Conservation (phyloP, 2,797 vertebrate genomes). For the Danio aesculapii region DNA sequence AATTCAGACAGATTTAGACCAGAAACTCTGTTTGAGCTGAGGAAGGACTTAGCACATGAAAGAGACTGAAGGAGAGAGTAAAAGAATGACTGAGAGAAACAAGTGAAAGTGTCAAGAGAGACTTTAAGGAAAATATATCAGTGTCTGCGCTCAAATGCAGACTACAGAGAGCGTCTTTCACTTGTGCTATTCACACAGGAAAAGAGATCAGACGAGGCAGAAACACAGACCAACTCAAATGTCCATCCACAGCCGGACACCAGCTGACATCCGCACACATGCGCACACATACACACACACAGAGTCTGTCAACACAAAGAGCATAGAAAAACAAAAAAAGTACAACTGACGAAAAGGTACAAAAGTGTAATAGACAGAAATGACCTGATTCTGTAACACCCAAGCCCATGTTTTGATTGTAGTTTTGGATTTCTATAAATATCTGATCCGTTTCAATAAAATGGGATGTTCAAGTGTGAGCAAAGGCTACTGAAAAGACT, state of each 20-base stretch:
- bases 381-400: neutral
- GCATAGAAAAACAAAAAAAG: neutral
- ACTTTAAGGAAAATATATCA: conserved; percentile 27
- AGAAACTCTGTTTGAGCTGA: conserved; percentile 12
- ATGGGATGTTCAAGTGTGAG: neutral
- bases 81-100: neutral
- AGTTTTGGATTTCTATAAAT: neutral
- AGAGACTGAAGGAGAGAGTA: neutral
- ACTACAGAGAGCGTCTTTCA: conserved; percentile 27
- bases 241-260: conserved; percentile 25
- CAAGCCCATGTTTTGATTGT: neutral
- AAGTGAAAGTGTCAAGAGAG: conserved; percentile 23
- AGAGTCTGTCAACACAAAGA: conserved; percentile 29
- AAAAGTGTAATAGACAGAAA: neutral
- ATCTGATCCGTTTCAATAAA: neutral
- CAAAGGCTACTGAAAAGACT: neutral
- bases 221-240: conserved; percentile 26
- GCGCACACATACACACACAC: conserved; percentile 13
- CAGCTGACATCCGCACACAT: conserved; percentile 27
- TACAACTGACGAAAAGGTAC: neutral
- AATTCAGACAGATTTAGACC: neutral
- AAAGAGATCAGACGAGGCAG: conserved; percentile 39
- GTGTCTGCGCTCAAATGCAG: conserved; percentile 18
- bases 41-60: conserved; percentile 4
- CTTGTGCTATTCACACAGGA: conserved; percentile 36